Base-by-base conservation (phyloP, 2,888 invertebrate genomes). In the Stictocephala bisonia region DNA sequence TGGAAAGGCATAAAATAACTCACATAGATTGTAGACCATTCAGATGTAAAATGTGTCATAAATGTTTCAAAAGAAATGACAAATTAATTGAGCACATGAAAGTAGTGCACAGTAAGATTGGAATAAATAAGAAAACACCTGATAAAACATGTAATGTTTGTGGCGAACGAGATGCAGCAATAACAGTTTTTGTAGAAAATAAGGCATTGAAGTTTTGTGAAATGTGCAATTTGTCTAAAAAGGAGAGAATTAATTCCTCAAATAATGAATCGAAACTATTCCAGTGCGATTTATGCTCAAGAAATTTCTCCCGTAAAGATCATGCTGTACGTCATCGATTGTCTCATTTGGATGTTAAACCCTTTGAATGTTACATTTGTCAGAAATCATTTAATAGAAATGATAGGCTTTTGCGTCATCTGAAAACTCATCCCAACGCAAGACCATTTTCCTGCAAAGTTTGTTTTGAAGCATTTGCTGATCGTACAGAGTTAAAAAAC, bases 351-450 rank as follows among this genome's bases (percentile, higher is more conserved):
- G 22, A 60, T n/a, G 40, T 60, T 11, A 60, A 60, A 40, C 60
- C 60, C 4, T 60, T 60, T 13, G 13, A 60, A 2, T 60, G 60
- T 35, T 60, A 13, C 40, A 40, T 60, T 35, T 60, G 60, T 60
- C n/a, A 60, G 3, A 60, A 60, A 22, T 40, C 60, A n/a, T 60
- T 60, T 40, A 60, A 29, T 20, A 15, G 60, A 35, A 60, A 60
- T 40, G 60, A 60, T 18, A n/a, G 60, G 22, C 22, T 60, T 13
- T 9, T 35, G 4, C 60, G 60, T 7, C 60, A 60, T 24, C 31
- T 31, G 22, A 60, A n/a, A 29, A 60, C 11, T 20, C 60, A 60
- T 22, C 60, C 60, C 15, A 24, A 24, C 4, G 60, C 60, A n/a
- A 40, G 22, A 6, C 35, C 35, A 2, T 60, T 35, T 18, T 2